Conservation (phyloP, 2,113 vertebrate genomes). For the Sarotherodon lohbergeri region DNA sequence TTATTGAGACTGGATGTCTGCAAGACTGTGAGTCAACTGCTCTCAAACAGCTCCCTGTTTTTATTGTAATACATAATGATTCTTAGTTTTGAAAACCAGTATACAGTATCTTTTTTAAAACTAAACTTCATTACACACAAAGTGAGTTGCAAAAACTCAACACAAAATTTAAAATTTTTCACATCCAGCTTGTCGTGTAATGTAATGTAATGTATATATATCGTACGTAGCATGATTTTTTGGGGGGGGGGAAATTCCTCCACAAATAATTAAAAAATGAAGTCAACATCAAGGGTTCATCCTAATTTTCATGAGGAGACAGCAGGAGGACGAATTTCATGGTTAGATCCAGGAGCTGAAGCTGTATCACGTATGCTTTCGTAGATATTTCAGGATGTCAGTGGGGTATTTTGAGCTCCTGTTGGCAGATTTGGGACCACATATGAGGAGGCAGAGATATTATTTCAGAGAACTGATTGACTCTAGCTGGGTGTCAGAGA, state of each 20-base stretch:
- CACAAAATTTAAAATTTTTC: not conserved
- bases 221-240: accelerated
- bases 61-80: not conserved
- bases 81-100: too few relatives aligned
- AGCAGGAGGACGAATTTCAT: not conserved
- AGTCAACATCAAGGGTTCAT: not conserved
- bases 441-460: not conserved
- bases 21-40: not conserved
- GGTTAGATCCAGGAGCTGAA: not conserved
- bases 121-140: not conserved
- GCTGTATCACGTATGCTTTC: not conserved
- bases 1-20: not conserved
- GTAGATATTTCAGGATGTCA: not conserved
- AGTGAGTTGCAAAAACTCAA: not conserved
- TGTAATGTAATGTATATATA: too few relatives aligned
- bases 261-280: not conserved
- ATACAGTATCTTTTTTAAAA: not conserved
- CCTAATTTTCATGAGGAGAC: not conserved
- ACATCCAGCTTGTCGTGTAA: not conserved
- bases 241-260: not conserved
- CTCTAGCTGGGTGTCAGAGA: not conserved
- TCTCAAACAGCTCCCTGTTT: not conserved
- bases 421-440: not conserved
- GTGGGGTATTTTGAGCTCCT: not conserved
- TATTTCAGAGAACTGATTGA: not conserved